Percentiles rank a stretch among this genome's conserved stretches.
Evolutionary conservation across 2,797 vertebrate genomes (phyloP).

Genomic region (Danio albolineatus): DNA sequence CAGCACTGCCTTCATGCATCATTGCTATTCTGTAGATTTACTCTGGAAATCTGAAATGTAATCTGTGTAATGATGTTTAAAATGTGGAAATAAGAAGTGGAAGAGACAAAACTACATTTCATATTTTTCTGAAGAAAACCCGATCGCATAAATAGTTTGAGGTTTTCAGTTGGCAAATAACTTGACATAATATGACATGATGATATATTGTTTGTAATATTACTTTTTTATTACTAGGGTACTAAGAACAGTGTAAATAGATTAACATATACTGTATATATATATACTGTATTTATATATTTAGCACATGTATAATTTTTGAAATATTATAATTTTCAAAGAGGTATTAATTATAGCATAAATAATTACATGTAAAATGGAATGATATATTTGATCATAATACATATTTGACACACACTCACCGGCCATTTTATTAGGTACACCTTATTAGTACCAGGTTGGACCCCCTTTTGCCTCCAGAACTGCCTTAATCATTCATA

Average conservation of each 20-base stretch:
- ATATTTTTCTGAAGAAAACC: not conserved
- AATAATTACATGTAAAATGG: not conserved
- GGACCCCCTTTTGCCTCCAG: too few species aligned
- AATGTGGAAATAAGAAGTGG: slow-evolving; percentile 9
- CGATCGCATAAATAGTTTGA: too few species aligned
- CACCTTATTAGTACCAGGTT: too few species aligned
- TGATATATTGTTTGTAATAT: not conserved
- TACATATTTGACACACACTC: too few species aligned
- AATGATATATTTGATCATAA: too few species aligned
- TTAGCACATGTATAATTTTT: too few species aligned
- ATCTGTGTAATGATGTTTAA: slow-evolving; percentile 11
- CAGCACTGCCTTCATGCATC: slow-evolving; percentile 5
- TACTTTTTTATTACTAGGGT: not conserved
- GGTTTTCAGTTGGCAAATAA: too few species aligned
- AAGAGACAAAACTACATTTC: not conserved
- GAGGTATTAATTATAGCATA: not conserved
- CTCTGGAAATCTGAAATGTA: slow-evolving; percentile 6
- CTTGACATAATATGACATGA: too few species aligned
- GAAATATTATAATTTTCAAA: not conserved
- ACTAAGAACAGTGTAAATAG: not conserved
- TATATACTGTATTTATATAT: too few species aligned
- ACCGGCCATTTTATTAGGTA: too few species aligned
- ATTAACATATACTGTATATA: too few species aligned
- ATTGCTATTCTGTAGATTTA: slow-evolving; percentile 10
- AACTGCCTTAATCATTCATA: too few species aligned